These are phyloP conservation scores for Chunga burmeisteri DNA, from an alignment of 2,113 vertebrate species.

Conservation along the genomic window DNA sequence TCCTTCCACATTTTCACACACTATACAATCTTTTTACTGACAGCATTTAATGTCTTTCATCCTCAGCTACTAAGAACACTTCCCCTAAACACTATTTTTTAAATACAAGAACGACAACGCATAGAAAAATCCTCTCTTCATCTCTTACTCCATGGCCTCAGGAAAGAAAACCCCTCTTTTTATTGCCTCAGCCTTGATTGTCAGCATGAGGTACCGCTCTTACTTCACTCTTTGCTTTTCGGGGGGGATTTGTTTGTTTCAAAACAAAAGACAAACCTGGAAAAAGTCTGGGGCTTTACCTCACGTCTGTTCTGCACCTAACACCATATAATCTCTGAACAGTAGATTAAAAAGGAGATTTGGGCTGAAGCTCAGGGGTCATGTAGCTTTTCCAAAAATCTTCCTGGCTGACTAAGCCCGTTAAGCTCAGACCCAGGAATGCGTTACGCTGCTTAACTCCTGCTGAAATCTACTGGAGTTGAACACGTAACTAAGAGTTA, in stretches of 20 bases:
- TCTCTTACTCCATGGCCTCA: background rate
- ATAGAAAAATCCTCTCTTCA: background rate
- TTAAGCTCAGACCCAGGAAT: background rate
- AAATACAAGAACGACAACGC: background rate
- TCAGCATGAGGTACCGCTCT: background rate
- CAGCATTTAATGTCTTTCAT: background rate
- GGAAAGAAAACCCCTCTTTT: background rate
- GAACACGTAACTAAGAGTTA: background rate
- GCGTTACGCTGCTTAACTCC: background rate
- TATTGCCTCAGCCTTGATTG: background rate
- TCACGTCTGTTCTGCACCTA: background rate
- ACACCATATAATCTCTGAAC: background rate
- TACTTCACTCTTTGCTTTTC: background rate
- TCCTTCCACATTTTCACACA: background rate
- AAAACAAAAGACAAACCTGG: background rate
- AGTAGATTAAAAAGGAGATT: background rate
- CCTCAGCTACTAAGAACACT: background rate
- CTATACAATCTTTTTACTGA: background rate
- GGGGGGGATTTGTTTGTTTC: rapidly evolving
- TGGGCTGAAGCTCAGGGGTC: background rate
- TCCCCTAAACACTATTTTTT: background rate
- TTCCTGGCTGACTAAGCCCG: background rate
- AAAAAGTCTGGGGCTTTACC: background rate
- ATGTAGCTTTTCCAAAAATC: background rate
- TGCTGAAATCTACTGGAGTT: background rate